A percentile compares a stretch with the other conserved stretches of the same genome.
Evolutionary conservation across 2,113 vertebrate species (phyloP).

Genomic region (Platysteira castanea): DNA sequence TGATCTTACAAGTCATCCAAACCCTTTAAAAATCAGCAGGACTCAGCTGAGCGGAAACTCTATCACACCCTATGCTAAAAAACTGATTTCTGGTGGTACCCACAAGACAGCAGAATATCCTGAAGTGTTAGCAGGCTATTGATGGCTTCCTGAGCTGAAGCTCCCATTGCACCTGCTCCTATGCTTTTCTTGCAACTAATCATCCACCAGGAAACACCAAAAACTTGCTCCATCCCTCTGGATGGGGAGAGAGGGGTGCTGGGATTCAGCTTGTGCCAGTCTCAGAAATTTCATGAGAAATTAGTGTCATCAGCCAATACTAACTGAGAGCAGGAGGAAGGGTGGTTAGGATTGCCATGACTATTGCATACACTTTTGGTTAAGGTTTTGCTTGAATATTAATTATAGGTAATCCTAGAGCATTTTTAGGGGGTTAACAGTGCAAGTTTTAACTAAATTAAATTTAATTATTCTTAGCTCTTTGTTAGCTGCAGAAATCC

Average conservation of each 20-base stretch:
- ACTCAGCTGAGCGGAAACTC: not conserved
- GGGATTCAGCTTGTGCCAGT: not conserved
- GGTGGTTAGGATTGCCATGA: not conserved
- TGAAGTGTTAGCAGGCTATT: not conserved
- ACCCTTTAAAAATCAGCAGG: not conserved
- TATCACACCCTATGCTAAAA: not conserved
- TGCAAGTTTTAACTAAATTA: not conserved
- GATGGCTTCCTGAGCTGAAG: not conserved
- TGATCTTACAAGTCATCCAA: not conserved
- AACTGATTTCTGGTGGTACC: not conserved
- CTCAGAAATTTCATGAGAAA: not conserved
- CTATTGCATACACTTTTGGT: not conserved
- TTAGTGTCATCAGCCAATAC: not conserved
- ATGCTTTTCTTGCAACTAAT: accelerated
- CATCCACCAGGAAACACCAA: not conserved
- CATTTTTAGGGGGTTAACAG: not conserved
- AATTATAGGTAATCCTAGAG: not conserved
- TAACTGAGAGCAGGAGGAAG: not conserved
- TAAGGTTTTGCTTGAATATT: not conserved
- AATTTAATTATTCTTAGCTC: not conserved
- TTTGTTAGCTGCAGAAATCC: not conserved
- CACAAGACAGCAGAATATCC: not conserved
- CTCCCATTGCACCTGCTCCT: not conserved
- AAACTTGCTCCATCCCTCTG: not conserved
- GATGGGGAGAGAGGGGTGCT: not conserved